Evolutionary conservation across 2,888 invertebrate genomes (phyloP).

Genomic region (Ectemnius continuus): DNA sequence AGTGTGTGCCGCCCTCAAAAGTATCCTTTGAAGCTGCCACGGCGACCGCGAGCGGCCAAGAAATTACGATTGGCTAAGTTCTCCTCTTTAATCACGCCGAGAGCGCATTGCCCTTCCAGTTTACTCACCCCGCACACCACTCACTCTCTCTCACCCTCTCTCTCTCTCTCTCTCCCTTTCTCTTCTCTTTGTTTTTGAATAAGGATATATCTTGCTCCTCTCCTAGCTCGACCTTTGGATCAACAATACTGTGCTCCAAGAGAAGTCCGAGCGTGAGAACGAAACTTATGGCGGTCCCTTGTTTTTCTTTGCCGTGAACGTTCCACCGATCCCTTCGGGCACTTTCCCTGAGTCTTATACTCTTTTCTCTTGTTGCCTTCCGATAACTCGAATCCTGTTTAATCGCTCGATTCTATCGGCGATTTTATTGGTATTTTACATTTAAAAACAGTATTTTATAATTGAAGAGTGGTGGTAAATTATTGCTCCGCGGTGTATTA

Average conservation of each 20-base stretch:
- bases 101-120: constrained; percentile 15
- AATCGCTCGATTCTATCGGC: too few relatives aligned
- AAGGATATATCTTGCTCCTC: background rate
- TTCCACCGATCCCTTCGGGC: constrained; percentile 34
- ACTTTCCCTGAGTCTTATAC: constrained; percentile 16
- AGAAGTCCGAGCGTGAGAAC: constrained; percentile 12
- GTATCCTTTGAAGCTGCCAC: background rate
- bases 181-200: too few relatives aligned
- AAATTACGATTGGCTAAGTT: background rate
- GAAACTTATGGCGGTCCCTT: background rate
- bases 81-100: constrained; percentile 33
- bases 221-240: background rate
- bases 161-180: too few relatives aligned
- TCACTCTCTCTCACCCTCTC: too few relatives aligned
- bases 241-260: background rate
- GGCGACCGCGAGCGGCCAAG: background rate
- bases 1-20: background rate
- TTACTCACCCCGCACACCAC: background rate
- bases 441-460: too few relatives aligned
- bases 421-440: too few relatives aligned
- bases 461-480: too few relatives aligned
- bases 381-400: background rate
- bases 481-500: too few relatives aligned
- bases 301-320: constrained; percentile 32
- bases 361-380: background rate